Base-by-base conservation (phyloP, 2,888 invertebrate genomes). In the Eilema depressum region DNA sequence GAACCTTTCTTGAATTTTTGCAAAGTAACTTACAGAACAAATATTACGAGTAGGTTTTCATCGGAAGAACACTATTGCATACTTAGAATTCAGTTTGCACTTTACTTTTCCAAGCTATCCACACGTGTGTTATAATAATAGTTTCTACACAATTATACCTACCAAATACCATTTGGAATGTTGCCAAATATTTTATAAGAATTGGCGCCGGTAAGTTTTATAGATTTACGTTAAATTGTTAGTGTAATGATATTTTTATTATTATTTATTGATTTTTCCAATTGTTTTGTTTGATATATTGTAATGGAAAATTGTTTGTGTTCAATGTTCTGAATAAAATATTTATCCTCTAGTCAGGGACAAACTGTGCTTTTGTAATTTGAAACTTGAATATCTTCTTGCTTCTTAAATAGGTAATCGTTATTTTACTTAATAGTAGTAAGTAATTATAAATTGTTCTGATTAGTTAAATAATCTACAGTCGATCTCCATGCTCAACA, bases 171-270 rank as follows among this genome's bases (percentile, higher is more conserved):
- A 53, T 53, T 53, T 53, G 53, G 53, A n/a, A n/a, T 53, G n/a
- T n/a, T 53, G 53, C 53, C 53, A 53, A n/a, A 53, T 53, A 53
- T 53, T 53, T n/a, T 53, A n/a, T 53, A 53, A 53, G 53, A 53
- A 53, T 53, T 53, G 53, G 53, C 20, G 53, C 53, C 20, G n/a
- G 53, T 53, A 53, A 53, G n/a, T 47, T 20, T 47, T 47, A 47
- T 47, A 47, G n/a, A 53, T 53, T 53, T 53, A 53, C 53, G n/a
- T 53, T 53, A 53, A 53, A 53, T 53, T 53, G 20, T 20, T 20
- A 47, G 20, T 47, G 53, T 53, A n/a, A n/a, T 53, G n/a, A n/a
- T 53, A 53, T 47, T 47, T 41, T 41, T 41, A 41, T 41, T 41
- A 41, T 41, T 41, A 41, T 47, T 47, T 47, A 47, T 47, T 47